A percentile compares a stretch with the other conserved stretches of the same genome.
Conservation (phyloP, 2,113 vertebrate genomes). For the Notechis scutatus region DNA sequence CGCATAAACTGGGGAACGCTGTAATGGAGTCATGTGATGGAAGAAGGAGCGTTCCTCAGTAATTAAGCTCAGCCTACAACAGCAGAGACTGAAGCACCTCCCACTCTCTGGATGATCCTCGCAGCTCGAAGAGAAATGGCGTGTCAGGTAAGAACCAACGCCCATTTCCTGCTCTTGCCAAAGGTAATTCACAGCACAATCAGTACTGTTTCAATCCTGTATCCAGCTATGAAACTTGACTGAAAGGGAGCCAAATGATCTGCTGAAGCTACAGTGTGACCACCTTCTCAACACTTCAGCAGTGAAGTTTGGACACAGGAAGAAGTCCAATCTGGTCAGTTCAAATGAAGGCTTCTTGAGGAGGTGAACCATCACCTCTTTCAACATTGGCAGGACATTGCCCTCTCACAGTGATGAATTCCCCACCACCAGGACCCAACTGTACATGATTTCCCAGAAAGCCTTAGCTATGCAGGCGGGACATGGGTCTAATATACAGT, state of each 20-base stretch:
- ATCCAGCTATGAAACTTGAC: background rate
- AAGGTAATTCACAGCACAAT: background rate
- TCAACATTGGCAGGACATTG: background rate
- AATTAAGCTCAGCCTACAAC: too few species aligned
- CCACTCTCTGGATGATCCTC: too few species aligned
- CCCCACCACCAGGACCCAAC: background rate
- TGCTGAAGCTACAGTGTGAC: background rate
- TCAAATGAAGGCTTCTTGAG: background rate
- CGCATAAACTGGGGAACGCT: too few species aligned
- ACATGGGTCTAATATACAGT: background rate
- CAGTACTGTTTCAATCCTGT: background rate
- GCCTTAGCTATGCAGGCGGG: background rate
- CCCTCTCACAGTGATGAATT: background rate
- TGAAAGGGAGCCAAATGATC: background rate
- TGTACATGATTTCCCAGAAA: background rate
- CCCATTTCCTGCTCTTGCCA: background rate
- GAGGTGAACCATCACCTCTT: background rate
- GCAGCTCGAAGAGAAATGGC: too few species aligned
- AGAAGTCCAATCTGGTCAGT: background rate
- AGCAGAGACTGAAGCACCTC: too few species aligned
- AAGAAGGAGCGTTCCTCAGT: too few species aligned
- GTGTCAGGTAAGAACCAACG: too few species aligned
- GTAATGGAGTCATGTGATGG: too few species aligned
- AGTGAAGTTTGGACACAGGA: background rate
- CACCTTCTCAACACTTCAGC: background rate